phyloP scores from a whole-genome alignment of 2,888 invertebrate species.

The Xestia c-nigrum region DNA sequence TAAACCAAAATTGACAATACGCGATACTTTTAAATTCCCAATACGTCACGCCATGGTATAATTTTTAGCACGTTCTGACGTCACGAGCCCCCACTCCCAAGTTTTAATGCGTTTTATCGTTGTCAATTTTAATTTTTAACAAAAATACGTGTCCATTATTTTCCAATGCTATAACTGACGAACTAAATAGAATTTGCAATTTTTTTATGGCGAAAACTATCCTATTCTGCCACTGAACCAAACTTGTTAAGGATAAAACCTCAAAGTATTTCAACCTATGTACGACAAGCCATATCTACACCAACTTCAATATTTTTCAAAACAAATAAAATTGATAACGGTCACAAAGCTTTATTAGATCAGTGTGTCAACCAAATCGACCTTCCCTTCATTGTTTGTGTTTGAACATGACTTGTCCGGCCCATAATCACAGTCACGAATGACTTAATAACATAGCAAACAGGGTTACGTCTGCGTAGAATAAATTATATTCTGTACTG shows the following conservation, averaged over 20 bases:
- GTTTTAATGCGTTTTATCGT: too few species aligned
- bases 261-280: not conserved
- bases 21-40: too few species aligned
- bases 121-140: too few species aligned
- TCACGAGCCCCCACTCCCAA: too few species aligned
- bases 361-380: constrained; percentile 18
- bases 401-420: constrained; percentile 35
- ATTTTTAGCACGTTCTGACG: too few species aligned
- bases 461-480: constrained; percentile 25
- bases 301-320: not conserved
- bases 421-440: constrained; percentile 44
- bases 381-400: constrained; percentile 33
- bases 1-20: too few species aligned
- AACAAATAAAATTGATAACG: constrained; percentile 5
- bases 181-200: too few species aligned
- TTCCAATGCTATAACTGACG: too few species aligned
- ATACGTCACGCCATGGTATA: too few species aligned
- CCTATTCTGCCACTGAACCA: not conserved
- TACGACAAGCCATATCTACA: not conserved
- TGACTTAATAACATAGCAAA: constrained; percentile 46
- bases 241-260: not conserved
- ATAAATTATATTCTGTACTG: constrained; percentile 38
- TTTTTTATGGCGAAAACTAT: too few species aligned
- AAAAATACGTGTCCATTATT: too few species aligned
- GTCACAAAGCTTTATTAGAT: constrained; percentile 28